Conservation (phyloP, 2,113 vertebrate species). For the Dipodomys stephensi region DNA sequence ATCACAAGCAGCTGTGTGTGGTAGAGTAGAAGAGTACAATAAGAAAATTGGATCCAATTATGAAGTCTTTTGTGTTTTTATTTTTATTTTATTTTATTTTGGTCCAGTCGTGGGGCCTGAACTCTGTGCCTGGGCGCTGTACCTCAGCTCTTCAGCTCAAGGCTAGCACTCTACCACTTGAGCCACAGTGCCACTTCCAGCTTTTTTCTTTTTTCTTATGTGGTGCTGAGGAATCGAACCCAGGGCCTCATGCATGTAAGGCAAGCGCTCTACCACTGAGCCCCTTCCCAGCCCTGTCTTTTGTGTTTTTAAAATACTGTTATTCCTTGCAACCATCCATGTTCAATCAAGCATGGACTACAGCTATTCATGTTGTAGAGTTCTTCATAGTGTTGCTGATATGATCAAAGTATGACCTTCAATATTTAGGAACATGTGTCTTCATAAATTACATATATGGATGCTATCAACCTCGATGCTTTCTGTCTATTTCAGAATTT, state of each 20-base stretch:
- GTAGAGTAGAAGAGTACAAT: not conserved
- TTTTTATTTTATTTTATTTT: no score
- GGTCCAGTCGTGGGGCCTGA: no score
- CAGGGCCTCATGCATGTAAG: no score
- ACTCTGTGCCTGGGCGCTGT: no score
- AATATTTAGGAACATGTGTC: not conserved
- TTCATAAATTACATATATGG: not conserved
- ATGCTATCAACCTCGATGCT: not conserved
- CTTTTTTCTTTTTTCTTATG: no score
- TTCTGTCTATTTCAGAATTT: constrained; percentile 84
- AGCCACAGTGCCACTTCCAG: no score
- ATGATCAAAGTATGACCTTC: not conserved
- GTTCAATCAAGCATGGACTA: not conserved
- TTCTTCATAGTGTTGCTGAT: constrained; percentile 3
- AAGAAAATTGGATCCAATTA: constrained; percentile 15
- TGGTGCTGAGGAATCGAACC: no score
- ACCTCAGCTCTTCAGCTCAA: no score
- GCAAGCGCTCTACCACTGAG: no score
- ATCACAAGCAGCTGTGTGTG: not conserved
- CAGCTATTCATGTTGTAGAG: constrained; percentile 20
- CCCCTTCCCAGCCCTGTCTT: not conserved
- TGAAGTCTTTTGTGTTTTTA: not conserved
- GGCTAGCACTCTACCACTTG: no score
- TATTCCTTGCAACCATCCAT: constrained; percentile 8
- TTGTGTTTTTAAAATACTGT: not conserved